phyloP scores from a whole-genome alignment of 2,888 invertebrate species.

The Philonicus albiceps region DNA sequence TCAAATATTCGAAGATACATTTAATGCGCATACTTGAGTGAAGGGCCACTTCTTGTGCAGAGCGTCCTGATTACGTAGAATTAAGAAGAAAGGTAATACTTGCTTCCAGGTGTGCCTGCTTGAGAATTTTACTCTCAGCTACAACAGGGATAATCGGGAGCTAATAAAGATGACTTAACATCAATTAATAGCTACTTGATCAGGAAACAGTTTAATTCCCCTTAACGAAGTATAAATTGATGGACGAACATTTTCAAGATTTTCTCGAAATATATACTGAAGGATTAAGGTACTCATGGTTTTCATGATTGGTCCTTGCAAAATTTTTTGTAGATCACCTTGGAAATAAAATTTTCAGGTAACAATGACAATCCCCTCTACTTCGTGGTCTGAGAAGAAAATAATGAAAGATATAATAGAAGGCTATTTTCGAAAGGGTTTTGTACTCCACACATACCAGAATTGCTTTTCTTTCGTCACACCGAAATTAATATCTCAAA shows the following conservation, averaged over 20 bases:
- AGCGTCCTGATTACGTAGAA: background rate
- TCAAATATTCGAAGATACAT: background rate
- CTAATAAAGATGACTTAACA: background rate
- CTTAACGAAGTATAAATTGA: background rate
- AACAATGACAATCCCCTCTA: no score
- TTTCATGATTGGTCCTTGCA: no score
- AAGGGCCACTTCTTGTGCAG: background rate
- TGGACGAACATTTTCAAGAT: background rate
- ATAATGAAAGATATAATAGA: no score
- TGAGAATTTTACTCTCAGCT: background rate
- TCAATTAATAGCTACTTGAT: background rate
- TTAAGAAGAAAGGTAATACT: background rate
- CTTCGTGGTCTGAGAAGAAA: no score
- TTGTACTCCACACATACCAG: no score
- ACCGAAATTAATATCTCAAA: no score
- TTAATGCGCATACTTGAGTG: background rate
- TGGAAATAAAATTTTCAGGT: no score
- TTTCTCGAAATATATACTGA: no score
- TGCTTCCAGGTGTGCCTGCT: background rate
- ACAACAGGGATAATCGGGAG: background rate
- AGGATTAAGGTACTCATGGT: no score
- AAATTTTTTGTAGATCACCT: no score
- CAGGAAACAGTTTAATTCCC: background rate
- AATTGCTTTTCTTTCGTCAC: no score
- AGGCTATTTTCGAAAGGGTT: no score